Conservation (phyloP, 1,140 invertebrate genomes). For the Octopus sinensis region DNA sequence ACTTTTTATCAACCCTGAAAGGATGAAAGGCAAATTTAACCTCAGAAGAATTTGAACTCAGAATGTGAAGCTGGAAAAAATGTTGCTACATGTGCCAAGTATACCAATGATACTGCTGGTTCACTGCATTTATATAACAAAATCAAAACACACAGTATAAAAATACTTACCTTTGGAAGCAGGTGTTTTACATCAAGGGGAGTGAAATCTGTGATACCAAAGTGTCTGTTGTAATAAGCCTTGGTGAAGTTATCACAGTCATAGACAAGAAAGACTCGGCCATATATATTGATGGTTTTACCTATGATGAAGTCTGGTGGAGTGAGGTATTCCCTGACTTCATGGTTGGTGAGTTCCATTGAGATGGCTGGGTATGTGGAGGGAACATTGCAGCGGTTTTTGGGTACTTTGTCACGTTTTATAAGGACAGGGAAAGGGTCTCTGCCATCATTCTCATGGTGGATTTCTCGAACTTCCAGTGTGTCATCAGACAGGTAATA, state of each 20-base stretch:
- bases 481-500: constrained; percentile 81
- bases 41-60: no score
- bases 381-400: constrained; percentile 72
- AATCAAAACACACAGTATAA: no score
- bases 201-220: constrained; percentile 58
- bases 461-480: constrained; percentile 72
- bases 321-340: constrained; percentile 71
- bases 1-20: no score
- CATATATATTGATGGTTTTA: constrained; percentile 74
- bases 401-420: constrained; percentile 73
- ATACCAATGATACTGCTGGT: no score
- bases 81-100: no score
- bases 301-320: constrained; percentile 78
- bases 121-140: no score
- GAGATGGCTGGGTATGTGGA: constrained; percentile 55
- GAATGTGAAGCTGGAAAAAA: no score
- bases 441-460: constrained; percentile 67
- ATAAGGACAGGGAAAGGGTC: constrained; percentile 73
- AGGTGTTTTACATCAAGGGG: constrained; percentile 48
- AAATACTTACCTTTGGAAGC: no score
- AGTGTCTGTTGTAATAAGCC: constrained; percentile 73
- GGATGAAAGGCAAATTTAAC: no score
- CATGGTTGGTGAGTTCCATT: constrained; percentile 68
- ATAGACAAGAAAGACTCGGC: constrained; percentile 72
- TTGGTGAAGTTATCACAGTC: constrained; percentile 80